Conservation (phyloP, 53 echinoderm and acorn worm species). For the Temnopleurus reevesii region DNA sequence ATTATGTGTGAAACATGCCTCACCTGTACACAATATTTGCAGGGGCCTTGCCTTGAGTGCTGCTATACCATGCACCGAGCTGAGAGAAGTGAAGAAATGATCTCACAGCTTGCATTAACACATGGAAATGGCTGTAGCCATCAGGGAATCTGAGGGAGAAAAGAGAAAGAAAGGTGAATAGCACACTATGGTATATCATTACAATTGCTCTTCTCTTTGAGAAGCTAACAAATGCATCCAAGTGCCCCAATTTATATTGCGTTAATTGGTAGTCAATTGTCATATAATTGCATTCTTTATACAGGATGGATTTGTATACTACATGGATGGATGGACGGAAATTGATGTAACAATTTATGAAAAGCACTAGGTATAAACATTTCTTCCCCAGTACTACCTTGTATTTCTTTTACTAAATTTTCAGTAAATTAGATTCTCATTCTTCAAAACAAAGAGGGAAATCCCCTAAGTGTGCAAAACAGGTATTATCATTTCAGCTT, state of each 20-base stretch:
- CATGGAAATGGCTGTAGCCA: conserved; percentile 70
- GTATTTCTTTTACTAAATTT: too few relatives aligned
- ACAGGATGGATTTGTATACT: background rate
- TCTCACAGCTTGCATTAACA: conserved; percentile 91
- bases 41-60: conserved; percentile 78
- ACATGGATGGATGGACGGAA: too few relatives aligned
- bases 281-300: background rate
- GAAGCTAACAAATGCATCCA: background rate
- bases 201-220: background rate
- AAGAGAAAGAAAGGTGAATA: background rate
- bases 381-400: too few relatives aligned
- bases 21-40: conserved; percentile 91
- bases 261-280: background rate
- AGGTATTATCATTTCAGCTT: too few relatives aligned
- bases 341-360: too few relatives aligned
- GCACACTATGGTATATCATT: background rate
- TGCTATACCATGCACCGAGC: conserved; percentile 95
- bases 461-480: too few relatives aligned
- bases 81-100: conserved; percentile 98
- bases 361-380: too few relatives aligned
- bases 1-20: background rate
- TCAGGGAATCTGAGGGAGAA: conserved; percentile 69
- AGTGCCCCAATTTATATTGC: background rate
- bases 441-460: too few relatives aligned
- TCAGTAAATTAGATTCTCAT: too few relatives aligned